These are phyloP conservation scores for Mus spretus DNA, from an alignment of 2,797 vertebrate species.

Conservation along the genomic window DNA sequence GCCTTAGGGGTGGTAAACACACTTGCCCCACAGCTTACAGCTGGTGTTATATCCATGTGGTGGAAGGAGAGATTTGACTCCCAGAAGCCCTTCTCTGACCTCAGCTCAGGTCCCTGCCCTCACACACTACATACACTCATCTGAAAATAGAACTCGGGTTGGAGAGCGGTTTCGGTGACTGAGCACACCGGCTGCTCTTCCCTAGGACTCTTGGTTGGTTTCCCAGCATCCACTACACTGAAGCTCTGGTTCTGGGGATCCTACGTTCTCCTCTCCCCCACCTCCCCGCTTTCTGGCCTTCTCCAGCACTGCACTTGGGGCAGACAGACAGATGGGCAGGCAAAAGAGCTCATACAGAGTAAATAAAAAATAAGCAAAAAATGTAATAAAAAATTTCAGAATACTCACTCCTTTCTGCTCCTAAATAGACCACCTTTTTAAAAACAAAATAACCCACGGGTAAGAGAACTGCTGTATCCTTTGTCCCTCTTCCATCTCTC, in stretches of 20 bases:
- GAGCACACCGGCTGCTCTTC: not conserved
- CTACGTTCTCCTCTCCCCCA: no score
- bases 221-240: not conserved
- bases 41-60: not conserved
- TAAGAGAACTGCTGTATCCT: not conserved
- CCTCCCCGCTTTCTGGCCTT: not conserved
- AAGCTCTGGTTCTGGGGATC: not conserved
- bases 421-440: not conserved
- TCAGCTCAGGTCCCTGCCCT: not conserved
- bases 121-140: not conserved
- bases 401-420: not conserved
- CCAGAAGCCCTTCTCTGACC: not conserved
- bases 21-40: no score
- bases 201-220: not conserved
- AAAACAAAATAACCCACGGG: not conserved
- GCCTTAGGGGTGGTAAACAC: not conserved
- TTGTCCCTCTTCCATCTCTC: not conserved
- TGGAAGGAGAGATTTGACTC: not conserved
- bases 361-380: not conserved
- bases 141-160: not conserved
- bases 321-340: not conserved
- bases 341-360: not conserved
- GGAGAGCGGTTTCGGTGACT: not conserved
- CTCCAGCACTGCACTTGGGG: no score
- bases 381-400: not conserved